Evolutionary conservation across 2,113 vertebrate genomes (phyloP), one percentile per base, ranked within the genome.

Genomic region (Fulmarus glacialis): DNA sequence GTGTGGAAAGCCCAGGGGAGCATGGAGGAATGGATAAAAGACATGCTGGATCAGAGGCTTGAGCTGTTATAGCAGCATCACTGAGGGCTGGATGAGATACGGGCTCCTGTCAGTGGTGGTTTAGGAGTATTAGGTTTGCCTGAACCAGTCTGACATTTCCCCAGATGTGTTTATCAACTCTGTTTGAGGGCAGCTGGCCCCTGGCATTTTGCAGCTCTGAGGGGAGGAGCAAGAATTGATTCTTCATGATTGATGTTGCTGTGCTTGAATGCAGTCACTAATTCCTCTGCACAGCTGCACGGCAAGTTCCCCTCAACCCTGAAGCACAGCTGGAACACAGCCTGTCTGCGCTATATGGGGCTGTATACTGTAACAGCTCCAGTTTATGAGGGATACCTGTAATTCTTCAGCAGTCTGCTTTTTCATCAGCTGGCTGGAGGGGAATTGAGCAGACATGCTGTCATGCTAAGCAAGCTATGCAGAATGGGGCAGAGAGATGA

Each of bases 11-110:
- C 86, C 79, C 74, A 92, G 68, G 38, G 75, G 73, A 93, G 45
- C 42, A 82, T 42, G 66, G 77, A 97, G 82, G 73, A 91, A 92
- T 55, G 56, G 80, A 95, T 90, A 82, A 95, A 72, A 93, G 56
- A 84, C 73, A 66, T 19, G 19, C 56, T 89, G 81, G 72, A 83
- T 64, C 71, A 72, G 88, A 92, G 74, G 53, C 52, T 87, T 63
- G 56, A 94, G 87, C 63, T 70, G 72, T 56, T 87, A 55, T 3
- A 72, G 92, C 52, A 93, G 73, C 89, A 82, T 50, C 60, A 62
- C 47, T 22, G 29, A 91, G 53, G 85, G 77, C 79, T 77, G 63
- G 75, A 67, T 70, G 58, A 62, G 42, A 82, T 43, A 83, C 24
- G 36, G 70, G 64, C 71, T 97, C 58, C 92, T 88, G 96, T 87